A percentile compares a stretch with the other conserved stretches of the same genome.
Conservation (phyloP, 2,888 invertebrate species). For the Cenopis cana region DNA sequence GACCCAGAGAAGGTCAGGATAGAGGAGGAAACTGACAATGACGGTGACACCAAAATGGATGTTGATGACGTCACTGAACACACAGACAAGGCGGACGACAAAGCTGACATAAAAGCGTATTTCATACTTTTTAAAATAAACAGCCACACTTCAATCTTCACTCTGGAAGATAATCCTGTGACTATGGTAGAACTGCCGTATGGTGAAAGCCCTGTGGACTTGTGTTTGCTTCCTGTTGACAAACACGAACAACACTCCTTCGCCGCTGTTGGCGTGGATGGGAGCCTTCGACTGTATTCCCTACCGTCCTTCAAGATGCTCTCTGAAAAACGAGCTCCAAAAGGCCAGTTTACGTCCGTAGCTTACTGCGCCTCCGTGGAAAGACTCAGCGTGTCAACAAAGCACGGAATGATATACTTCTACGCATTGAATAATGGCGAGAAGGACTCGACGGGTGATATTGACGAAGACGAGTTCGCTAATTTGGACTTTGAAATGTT, state of each 20-base stretch:
- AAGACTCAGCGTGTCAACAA: slow-evolving; percentile 93
- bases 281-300: slow-evolving; percentile 89
- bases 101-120: slow-evolving; percentile 69
- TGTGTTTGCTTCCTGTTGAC: slow-evolving; percentile 87
- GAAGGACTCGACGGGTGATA: slow-evolving; percentile 89
- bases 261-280: slow-evolving; percentile 90
- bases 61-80: slow-evolving; percentile 68
- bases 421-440: slow-evolving; percentile 90
- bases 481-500: slow-evolving; percentile 79
- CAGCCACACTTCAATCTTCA: slow-evolving; percentile 70
- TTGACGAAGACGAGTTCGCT: slow-evolving; percentile 88
- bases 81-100: slow-evolving; percentile 58
- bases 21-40: slow-evolving; percentile 67
- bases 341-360: slow-evolving; percentile 91
- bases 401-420: slow-evolving; percentile 92
- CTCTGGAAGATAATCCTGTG: slow-evolving; percentile 85
- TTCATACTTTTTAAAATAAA: slow-evolving; percentile 74
- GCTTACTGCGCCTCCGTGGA: slow-evolving; percentile 95
- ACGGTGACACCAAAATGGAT: slow-evolving; percentile 78
- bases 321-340: slow-evolving; percentile 88
- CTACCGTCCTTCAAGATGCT: slow-evolving; percentile 88
- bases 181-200: slow-evolving; percentile 85
- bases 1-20: slow-evolving; percentile 66
- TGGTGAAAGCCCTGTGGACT: slow-evolving; percentile 88
- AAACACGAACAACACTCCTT: slow-evolving; percentile 85